These are phyloP conservation scores for Furnarius figulus DNA, from an alignment of 2,113 vertebrate genomes.

Conservation along the genomic window DNA sequence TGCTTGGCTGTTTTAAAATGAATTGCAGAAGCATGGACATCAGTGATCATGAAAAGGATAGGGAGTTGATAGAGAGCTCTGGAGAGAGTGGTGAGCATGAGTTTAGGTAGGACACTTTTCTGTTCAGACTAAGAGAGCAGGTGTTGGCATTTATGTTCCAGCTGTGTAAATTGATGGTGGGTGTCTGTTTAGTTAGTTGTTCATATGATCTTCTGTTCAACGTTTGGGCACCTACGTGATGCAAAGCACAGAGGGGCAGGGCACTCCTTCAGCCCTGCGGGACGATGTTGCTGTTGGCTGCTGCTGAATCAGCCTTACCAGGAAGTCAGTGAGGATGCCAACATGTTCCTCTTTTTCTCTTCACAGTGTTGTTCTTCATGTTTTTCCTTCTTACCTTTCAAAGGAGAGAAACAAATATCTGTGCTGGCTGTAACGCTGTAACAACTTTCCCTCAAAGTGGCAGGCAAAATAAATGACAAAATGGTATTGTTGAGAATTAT, in stretches of 20 bases:
- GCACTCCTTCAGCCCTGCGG: neutral
- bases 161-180: neutral
- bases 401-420: constrained; percentile 9
- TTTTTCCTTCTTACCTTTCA: neutral
- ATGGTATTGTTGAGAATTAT: constrained; percentile 15
- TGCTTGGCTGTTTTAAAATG: neutral
- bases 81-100: rapidly evolving
- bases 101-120: neutral
- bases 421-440: constrained; percentile 7
- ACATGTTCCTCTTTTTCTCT: neutral
- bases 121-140: neutral
- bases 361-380: neutral
- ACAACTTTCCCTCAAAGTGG: constrained; percentile 2
- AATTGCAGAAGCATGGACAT: neutral
- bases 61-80: neutral
- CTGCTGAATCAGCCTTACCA: neutral
- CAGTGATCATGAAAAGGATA: neutral
- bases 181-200: neutral
- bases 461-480: constrained; percentile 25
- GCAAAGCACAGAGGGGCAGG: neutral
- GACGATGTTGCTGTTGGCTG: neutral
- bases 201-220: neutral
- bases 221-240: neutral
- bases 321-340: neutral
- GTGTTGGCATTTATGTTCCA: neutral